Evolutionary conservation across 2,888 invertebrate genomes (phyloP).

Genomic region (Tholera decimalis): DNA sequence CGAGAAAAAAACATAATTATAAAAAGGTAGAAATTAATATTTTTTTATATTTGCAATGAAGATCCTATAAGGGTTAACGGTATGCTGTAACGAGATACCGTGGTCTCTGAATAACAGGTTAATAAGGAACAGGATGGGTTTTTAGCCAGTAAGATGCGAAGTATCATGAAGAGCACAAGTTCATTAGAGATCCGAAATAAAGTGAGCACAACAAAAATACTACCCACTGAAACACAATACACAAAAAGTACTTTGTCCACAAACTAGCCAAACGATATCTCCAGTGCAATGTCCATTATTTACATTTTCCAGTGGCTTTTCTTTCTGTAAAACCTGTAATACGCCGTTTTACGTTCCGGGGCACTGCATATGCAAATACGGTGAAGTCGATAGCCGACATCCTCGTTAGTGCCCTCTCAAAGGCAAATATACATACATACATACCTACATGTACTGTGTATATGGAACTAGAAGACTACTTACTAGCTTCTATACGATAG

Average conservation of each 20-base stretch:
- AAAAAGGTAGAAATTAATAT: no score
- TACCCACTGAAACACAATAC: not conserved
- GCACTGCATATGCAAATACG: conserved; percentile 61
- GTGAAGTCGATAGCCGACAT: conserved; percentile 61
- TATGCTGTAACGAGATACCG: no score
- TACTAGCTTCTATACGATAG: conserved; percentile 28
- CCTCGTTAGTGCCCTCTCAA: conserved; percentile 69
- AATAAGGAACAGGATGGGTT: no score
- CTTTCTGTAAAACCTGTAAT: conserved; percentile 45
- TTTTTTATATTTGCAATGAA: no score
- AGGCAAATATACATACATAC: conserved; percentile 48
- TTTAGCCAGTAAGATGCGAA: no score
- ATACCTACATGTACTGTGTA: conserved; percentile 27
- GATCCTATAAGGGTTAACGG: no score
- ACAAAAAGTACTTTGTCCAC: conserved; percentile 4
- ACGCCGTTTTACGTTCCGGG: conserved; percentile 39
- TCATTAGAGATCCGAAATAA: not conserved
- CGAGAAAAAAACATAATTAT: no score
- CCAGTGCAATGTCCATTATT: conserved; percentile 9
- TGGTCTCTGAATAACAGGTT: no score
- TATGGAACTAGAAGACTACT: conserved; percentile 7
- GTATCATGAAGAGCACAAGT: not conserved
- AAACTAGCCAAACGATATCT: conserved; percentile 19
- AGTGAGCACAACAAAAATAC: conserved; percentile 3
- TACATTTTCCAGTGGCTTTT: conserved; percentile 40